Base-by-base conservation (phyloP, 53 echinoderm and acorn worm genomes). In the Actinopyga echinites region DNA sequence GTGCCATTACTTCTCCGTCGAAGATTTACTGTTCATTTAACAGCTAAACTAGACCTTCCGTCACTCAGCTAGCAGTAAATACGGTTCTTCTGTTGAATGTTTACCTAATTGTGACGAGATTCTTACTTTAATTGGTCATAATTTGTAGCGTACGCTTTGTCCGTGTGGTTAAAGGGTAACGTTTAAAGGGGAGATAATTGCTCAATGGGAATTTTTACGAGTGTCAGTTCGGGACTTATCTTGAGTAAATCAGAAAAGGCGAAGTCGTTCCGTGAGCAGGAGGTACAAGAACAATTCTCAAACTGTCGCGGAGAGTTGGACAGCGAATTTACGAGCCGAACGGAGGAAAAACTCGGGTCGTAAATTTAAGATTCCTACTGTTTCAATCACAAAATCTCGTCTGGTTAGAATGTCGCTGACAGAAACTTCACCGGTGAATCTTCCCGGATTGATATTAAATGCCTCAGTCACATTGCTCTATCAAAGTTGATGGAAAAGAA, bases 91-190 rank as follows among this genome's bases (percentile, higher is more conserved):
- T 77, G 78, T 77, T 77, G 78, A 77, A 77, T 77, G 78, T 77
- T 77, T 77, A 77, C 78, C 55, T 57, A 77, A 77, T 77, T 77
- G 55, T 56, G 78, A 77, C 53, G 54, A 5, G 78, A 55, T 77
- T 77, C 78, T 31, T 77, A 77, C 57, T 77, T 77, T 77, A 77
- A 77, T 77, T 77, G 78, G 78, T 55, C 78, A 77, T 77, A 77
- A 77, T 77, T 77, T 77, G 55, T 77, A 45, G 52, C 78, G 57
- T 77, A 56, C 55, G 78, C 19, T 19, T 77, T 52, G n/a, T 74
- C 29, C 78, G 34, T 69, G 69, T 69, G 69, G 69, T 69, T 69
- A 69, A 69, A 69, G 69, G 69, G 69, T 69, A 69, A 37, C 69
- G 44, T 69, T 40, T n/a, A 19, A 40, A 38, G n/a, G 25, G 69